phyloP scores from a whole-genome alignment of 1,140 invertebrate genomes.

The Leptopilina clavipes region DNA sequence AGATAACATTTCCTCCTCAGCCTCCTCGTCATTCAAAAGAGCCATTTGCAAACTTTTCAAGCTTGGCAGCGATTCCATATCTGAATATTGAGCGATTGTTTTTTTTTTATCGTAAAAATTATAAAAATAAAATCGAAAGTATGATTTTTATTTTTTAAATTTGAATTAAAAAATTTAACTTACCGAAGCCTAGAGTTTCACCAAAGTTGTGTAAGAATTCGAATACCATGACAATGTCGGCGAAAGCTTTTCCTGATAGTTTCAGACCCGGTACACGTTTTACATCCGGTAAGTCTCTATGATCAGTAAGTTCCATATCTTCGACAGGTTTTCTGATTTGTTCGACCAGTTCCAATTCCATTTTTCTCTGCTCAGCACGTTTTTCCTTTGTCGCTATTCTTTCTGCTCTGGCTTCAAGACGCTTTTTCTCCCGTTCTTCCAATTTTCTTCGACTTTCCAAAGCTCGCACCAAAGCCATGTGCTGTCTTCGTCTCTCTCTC shows the following conservation, averaged over 20 bases:
- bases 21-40: conserved; percentile 87
- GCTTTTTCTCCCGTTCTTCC: conserved; percentile 91
- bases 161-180: conserved; percentile 62
- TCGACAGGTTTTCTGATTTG: conserved; percentile 92
- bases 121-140: no score
- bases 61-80: conserved; percentile 90
- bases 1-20: conserved; percentile 90
- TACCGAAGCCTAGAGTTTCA: conserved; percentile 93
- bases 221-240: conserved; percentile 93
- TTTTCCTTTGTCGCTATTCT: conserved; percentile 87
- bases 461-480: conserved; percentile 90
- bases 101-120: no score
- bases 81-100: conserved; percentile 75
- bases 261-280: conserved; percentile 87
- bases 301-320: conserved; percentile 86
- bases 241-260: conserved; percentile 90
- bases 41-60: conserved; percentile 91
- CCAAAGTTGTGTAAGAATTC: conserved; percentile 98
- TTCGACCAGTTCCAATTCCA: conserved; percentile 89
- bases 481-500: conserved; percentile 91
- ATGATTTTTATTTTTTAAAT: no score
- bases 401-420: conserved; percentile 86
- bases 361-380: conserved; percentile 86
- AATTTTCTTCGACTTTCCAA: conserved; percentile 89
- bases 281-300: conserved; percentile 84